A percentile compares a stretch with the other conserved stretches of the same genome.
Evolutionary conservation across 2,888 invertebrate genomes (phyloP).

Genomic region (Andrena minutula): DNA sequence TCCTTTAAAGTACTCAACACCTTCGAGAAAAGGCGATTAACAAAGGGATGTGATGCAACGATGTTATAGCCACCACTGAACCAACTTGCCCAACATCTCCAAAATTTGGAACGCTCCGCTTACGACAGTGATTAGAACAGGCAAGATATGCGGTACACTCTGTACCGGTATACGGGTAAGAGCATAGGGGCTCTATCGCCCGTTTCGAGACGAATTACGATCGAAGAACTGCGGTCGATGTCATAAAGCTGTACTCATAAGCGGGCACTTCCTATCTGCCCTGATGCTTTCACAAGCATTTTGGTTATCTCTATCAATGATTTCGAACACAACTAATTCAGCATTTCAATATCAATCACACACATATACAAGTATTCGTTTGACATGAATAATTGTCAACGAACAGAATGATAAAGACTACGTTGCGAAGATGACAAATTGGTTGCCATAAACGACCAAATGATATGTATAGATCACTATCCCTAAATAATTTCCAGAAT

Average conservation of each 20-base stretch:
- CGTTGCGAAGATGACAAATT: too few relatives aligned
- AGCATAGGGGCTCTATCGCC: conserved; percentile 69
- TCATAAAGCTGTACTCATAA: conserved; percentile 47
- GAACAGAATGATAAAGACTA: too few relatives aligned
- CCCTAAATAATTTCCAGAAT: too few relatives aligned
- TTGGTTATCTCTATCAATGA: conserved; percentile 59
- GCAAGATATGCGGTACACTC: conserved; percentile 2
- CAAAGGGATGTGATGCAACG: too few relatives aligned
- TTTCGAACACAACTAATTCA: conserved; percentile 30
- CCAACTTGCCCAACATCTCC: neutral
- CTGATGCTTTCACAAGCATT: conserved; percentile 54
- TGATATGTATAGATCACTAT: too few relatives aligned
- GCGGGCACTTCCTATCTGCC: conserved; percentile 53
- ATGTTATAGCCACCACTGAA: neutral
- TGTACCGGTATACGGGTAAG: conserved; percentile 39
- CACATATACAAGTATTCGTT: neutral
- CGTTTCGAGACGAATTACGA: conserved; percentile 62
- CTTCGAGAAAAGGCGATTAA: too few relatives aligned
- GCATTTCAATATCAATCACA: neutral
- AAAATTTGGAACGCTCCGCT: neutral
- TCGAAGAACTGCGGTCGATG: conserved; percentile 57
- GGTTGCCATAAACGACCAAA: too few relatives aligned
- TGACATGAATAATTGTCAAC: too few relatives aligned
- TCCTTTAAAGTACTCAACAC: too few relatives aligned
- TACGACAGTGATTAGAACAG: neutral